Percentiles rank a stretch among this genome's conserved stretches.
These are phyloP conservation scores for Ceraclea dissimilis DNA, from an alignment of 2,888 invertebrate species.

Conservation along the genomic window DNA sequence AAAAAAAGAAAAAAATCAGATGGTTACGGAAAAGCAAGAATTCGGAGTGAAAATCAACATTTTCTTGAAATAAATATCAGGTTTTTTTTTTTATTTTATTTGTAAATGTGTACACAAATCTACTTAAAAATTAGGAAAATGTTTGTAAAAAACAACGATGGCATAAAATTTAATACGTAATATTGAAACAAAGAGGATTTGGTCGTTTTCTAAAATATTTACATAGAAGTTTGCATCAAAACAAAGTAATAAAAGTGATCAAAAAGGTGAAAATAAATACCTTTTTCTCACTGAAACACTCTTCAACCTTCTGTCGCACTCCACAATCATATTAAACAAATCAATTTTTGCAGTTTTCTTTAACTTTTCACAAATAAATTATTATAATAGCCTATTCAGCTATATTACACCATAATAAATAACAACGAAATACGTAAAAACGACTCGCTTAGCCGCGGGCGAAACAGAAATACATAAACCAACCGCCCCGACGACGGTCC, in stretches of 20 bases:
- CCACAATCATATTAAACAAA: constrained; percentile 45
- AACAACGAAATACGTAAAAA: constrained; percentile 3
- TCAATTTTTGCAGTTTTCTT: constrained; percentile 21
- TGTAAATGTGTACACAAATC: no score
- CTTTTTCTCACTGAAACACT: constrained; percentile 21
- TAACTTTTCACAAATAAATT: constrained; percentile 7
- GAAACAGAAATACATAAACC: constrained; percentile 6
- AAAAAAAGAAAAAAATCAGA: no score
- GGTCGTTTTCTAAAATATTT: neutral
- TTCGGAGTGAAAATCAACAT: no score
- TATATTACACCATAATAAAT: neutral
- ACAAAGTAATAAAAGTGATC: neutral
- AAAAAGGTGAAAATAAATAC: constrained; percentile 14
- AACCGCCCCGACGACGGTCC: constrained; percentile 46
- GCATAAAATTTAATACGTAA: neutral
- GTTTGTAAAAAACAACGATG: neutral
- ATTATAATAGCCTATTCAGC: neutral
- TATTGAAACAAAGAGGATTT: no score
- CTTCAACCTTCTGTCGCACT: constrained; percentile 35
- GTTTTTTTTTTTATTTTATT: no score
- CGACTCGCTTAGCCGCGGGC: constrained; percentile 10
- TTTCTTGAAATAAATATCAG: no score
- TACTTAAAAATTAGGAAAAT: neutral
- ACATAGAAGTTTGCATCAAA: neutral
- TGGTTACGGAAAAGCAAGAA: no score